Evolutionary conservation across 2,797 vertebrate species (phyloP), one percentile per base, ranked within the genome.

Genomic region (Halcyon chelicuti): DNA sequence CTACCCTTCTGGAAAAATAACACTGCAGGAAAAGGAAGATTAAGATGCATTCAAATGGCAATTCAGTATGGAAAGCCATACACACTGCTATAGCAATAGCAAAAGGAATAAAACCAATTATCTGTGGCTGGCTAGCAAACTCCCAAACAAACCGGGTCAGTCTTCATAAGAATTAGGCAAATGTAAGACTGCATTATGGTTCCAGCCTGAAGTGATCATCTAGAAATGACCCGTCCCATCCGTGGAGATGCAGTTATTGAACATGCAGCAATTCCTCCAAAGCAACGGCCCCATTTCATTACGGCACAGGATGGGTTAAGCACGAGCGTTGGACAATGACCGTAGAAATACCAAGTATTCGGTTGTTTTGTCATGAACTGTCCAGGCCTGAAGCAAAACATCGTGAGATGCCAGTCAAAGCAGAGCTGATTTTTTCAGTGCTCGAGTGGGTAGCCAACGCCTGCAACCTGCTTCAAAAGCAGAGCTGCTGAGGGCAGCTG

Each of bases 401-500:
- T 35, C 82, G 66, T 51, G 46, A 93, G 78, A 82, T 73, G 47
- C 77, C 89, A 84, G 91, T 61, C 60, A 68, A 65, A 61, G 61
- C 68, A 94, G 74, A 90, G 74, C 17, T 63, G 72, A 42, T 65
- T 79, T 86, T 85, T 68, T 65, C 44, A 87, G 93, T 67, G 76
- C 90, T 96, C 87, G 83, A 68, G 93, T 91, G 90, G 85, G 82
- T 37, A 92, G n/a, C 5, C 40, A 72, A 42, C 0, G 73, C 25
- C 91, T 94, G 80, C 71, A 95, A 95, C 90, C 81, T 88, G 94
- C 94, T 91, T 70, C 92, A 52, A 51, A 71, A 86, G 33, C 72
- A 21, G 19, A 47, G 92, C 97, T 94, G 86, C 77, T 58, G 86
- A 97, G 92, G 91, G 78, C 70, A 91, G 92, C 90, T 95, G 94